Evolutionary conservation across 2,888 invertebrate genomes (phyloP), one percentile per base, ranked within the genome.

Genomic region (Bombylius major): DNA sequence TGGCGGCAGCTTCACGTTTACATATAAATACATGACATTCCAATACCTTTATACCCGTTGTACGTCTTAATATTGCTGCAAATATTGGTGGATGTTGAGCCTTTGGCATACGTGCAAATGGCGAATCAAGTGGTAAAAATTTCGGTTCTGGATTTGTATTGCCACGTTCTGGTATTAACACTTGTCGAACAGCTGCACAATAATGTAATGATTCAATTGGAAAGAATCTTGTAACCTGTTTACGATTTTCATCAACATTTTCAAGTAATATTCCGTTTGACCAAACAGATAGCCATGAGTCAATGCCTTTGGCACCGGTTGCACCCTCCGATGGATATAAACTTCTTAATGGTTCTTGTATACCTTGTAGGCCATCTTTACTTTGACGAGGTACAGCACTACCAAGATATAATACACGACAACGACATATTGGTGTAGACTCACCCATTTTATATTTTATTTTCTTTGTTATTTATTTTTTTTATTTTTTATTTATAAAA

Each of bases 11-110:
- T 73, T 95, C 93, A 57, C 94, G 84, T 65, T 95, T 92, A 76
- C 96, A 95, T 68, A 99, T 93, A 76, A 99, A 98, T 61, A 96
- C 95, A 77, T 99, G 98, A 77, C 98, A 98, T 77, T 99, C 99
- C 61, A 99, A 80, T 56, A 96, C 96, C 76, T 97, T 97, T 65
- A 98, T 96, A 54, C 98, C 98, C 52, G 90, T 89, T 50, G 96
- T 97, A 62, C 98, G 82, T 51, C 98, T 82, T 65, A 99, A 78
- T 60, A 99, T 97, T 65, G 96, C 96, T 47, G 97, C 96, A 75
- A 99, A 94, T 60, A 99, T 80, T 36, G 98, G 96, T 56, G 97
- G 97, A 73, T 99, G 97, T 62, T 89, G 85, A 56, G 91, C 87
- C 63, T 93, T 89, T 32, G 94, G 92, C 62, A 93, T 85, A 56